Evolutionary conservation across 2,888 invertebrate genomes (phyloP), one percentile per base, ranked within the genome.

Genomic region (Drosophila vallismaia): DNA sequence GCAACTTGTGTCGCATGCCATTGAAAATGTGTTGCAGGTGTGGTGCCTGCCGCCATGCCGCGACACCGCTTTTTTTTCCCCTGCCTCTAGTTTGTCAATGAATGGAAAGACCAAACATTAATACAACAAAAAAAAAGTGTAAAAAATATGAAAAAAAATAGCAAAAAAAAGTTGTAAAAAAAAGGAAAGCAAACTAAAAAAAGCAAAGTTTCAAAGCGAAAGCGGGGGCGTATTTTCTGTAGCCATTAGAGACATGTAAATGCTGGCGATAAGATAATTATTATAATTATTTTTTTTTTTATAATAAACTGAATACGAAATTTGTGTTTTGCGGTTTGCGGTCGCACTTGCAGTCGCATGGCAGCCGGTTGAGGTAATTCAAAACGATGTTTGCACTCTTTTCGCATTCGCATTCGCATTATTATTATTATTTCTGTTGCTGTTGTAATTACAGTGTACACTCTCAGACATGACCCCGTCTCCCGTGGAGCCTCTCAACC

Each of bases 11-110:
- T 72, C 72, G 59, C 45, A 54, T 73, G 83, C 71, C 82, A 84
- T 84, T 86, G 87, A 81, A 81, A 75, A 72, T 77, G 72, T 72
- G 66, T 55, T 74, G 82, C 87, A 81, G 82, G 87, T 87, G 78
- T 80, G 73, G 63, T 56, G 54, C 24, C 44, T 42, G 42, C 24
- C 24, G 44, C 44, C 2, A 9, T 42, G 42, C 24, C 24, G 44
- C 44, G 4, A 9, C 3, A 24, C 9, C 14, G 38, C 28, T 28
- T 24, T 19, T 19, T 38, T 33, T 26, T 26, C 26, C 9, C 24
- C 33, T 31, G 19, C 19, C 33, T 10, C 55, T 36, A n/a, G 40
- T 49, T 48, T 50, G 57, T 50, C 49, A 42, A 57, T 52, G 64
- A 68, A 68, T 66, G 64, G 68, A 53, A 52, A 68, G 68, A 46